Evolutionary conservation across 2,113 vertebrate genomes (phyloP), one percentile per base, ranked within the genome.

Genomic region (Psophia crepitans): DNA sequence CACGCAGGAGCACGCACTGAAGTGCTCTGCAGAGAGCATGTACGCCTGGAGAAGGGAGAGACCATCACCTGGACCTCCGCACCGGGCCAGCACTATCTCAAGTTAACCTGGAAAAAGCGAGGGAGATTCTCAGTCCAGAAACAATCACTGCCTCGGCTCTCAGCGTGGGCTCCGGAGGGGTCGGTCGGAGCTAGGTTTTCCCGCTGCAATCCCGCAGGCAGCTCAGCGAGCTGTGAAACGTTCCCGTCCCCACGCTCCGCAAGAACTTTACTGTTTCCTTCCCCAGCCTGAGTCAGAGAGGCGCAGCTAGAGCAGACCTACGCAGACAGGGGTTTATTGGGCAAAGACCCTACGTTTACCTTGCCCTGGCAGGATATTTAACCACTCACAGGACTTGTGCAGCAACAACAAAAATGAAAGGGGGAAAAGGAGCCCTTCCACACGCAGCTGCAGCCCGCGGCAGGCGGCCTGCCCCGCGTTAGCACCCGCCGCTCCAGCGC

Each of bases 221-320:
- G 9, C 94, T 96, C 32, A 7, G 75, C 11, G 51, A 96, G 92
- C 89, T 73, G 87, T 71, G 77, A 94, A 95, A 94, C 0, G 0
- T 58, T 83, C 88, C 93, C 0, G 0, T 39, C 53, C 70, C 70
- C 14, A 8, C 0, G 0, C 61, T 53, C n/a, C 19, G 93, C 78
- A 82, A 94, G 80, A 97, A 74, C 84, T 95, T 96, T 68, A 91
- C 79, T 51, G 63, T 83, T 98, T 95, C 96, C 94, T 96, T 95
- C 95, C 94, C 83, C 65, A 63, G 74, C 54, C 57, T 7, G 4
- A 78, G 56, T 84, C 46, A 86, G 87, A 94, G 89, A 65, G 22
- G 63, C 14, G 4, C n/a, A 53, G 86, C 86, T 87, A 41, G 57
- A 85, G 64, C 56, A 93, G 63, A 90, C 78, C 85, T 84, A 73